Evolutionary conservation across 2,888 invertebrate species (phyloP).

Genomic region (Spisula subtruncata): DNA sequence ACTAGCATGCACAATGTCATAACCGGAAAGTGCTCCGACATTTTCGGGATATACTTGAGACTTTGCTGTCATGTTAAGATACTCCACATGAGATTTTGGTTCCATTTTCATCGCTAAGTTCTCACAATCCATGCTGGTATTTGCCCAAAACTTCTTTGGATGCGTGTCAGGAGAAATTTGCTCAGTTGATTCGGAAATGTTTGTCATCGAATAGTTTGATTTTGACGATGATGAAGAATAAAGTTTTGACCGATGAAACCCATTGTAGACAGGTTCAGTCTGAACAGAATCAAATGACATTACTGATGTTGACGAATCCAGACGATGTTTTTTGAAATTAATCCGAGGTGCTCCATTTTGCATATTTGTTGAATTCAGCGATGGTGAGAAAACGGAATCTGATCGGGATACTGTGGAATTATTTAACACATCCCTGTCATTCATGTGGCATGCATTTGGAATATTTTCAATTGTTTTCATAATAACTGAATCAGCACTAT

Average conservation of each 20-base stretch:
- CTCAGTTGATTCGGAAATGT: conserved; percentile 66
- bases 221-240: conserved; percentile 70
- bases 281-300: conserved; percentile 72
- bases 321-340: conserved; percentile 56
- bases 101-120: conserved; percentile 49
- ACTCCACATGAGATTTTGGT: conserved; percentile 55
- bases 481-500: conserved; percentile 67
- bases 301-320: conserved; percentile 66
- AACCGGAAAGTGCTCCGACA: conserved; percentile 72
- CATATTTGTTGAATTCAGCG: conserved; percentile 44
- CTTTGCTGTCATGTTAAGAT: conserved; percentile 66
- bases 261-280: conserved; percentile 65
- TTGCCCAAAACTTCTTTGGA: conserved; percentile 66
- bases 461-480: conserved; percentile 70
- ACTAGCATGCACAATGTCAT: conserved; percentile 80
- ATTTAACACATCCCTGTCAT: conserved; percentile 30
- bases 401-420: conserved; percentile 55
- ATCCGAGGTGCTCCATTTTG: conserved; percentile 41
- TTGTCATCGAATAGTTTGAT: conserved; percentile 71
- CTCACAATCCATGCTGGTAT: conserved; percentile 56
- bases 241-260: conserved; percentile 58
- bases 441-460: conserved; percentile 47
- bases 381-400: conserved; percentile 29
- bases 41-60: conserved; percentile 80
- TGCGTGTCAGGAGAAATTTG: conserved; percentile 43